Base-by-base conservation (phyloP, 2,797 vertebrate genomes). In the Phataginus tetradactyla region DNA sequence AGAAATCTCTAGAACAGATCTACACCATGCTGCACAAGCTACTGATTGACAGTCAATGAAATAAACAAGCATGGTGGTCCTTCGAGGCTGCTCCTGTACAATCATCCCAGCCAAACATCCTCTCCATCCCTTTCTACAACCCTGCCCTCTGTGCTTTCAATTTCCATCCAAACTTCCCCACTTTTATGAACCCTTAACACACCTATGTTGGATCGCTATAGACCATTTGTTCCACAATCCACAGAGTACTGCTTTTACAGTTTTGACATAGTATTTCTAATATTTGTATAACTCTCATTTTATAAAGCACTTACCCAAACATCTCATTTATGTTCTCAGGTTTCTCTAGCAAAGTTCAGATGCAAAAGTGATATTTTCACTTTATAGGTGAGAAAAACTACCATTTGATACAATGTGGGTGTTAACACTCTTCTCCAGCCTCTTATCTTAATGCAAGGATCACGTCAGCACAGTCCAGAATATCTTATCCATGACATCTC, bases 1-100 rank as follows among this genome's bases (percentile, higher is more conserved):
- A 77, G 68, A 96, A 96, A 96, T 93, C 68, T 29, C 85, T 87
- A 57, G 21, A 74, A 88, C 71, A 90, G 77, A 94, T 74, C 90
- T 63, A 15, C 13, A 90, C 61, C 29, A 77, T 4, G 17, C 45
- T 37, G 3, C 25, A 68, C 10, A 71, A 74, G 42, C 34, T 92
- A 32, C 57, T 97, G 95, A 95, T 51, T 92, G 97, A 91, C 81
- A 61, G 32, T 74, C 72, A 94, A 0, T 66, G 71, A 92, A 66
- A 95, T 95, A 93, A 97, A 88, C 49, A 92, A 81, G 27, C 34
- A 0, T 0, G 0, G 61, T 42, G 57, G 23, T 83, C 34, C 63
- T 72, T 14, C n/a, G 68, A 88, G 63, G 4, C 25, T 89, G 72
- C 61, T 80, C 29, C 25, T 25, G n/a, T 2, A 45, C 3, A 37